Evolutionary conservation across 2,797 vertebrate genomes (phyloP).

Genomic region (Poecilia wingei): DNA sequence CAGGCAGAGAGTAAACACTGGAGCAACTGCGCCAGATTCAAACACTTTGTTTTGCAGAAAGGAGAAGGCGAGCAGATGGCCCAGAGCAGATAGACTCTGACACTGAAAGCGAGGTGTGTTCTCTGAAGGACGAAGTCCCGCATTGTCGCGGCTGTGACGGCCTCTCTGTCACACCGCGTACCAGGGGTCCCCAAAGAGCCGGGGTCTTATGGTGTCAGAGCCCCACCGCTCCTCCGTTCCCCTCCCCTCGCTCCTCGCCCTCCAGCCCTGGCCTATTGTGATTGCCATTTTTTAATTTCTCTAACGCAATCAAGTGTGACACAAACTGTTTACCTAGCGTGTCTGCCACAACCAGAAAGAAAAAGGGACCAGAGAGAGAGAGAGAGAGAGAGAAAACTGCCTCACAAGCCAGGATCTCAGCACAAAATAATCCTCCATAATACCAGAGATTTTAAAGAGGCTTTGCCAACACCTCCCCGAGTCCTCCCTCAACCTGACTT

Average conservation of each 20-base stretch:
- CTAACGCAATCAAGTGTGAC: slow-evolving; percentile 85
- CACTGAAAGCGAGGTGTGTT: slow-evolving; percentile 67
- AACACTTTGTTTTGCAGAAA: slow-evolving; percentile 76
- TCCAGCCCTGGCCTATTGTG: slow-evolving; percentile 73
- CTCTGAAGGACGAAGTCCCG: slow-evolving; percentile 83
- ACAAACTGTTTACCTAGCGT: slow-evolving; percentile 85
- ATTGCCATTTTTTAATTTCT: slow-evolving; percentile 85
- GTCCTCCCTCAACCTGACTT: slow-evolving; percentile 57
- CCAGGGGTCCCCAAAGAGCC: slow-evolving; percentile 89
- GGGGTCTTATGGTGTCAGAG: slow-evolving; percentile 80
- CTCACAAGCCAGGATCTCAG: slow-evolving; percentile 79
- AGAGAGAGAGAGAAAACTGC: slow-evolving; percentile 42
- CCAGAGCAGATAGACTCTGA: slow-evolving; percentile 93
- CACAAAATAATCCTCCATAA: slow-evolving; percentile 85
- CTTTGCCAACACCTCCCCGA: slow-evolving; percentile 79
- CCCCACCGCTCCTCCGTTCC: slow-evolving; percentile 35
- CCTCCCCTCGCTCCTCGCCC: slow-evolving; percentile 54
- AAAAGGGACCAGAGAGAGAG: slow-evolving; percentile 55
- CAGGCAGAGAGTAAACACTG: slow-evolving; percentile 87
- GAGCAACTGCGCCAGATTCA: slow-evolving; percentile 88
- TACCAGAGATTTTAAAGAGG: slow-evolving; percentile 83
- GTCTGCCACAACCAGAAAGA: slow-evolving; percentile 80
- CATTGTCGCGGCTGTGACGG: slow-evolving; percentile 90
- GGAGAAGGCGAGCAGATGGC: slow-evolving; percentile 88
- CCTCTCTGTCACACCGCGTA: slow-evolving; percentile 88